These are phyloP conservation scores for Macrostomum lignano DNA, from an alignment of 1,140 invertebrate genomes.

Conservation along the genomic window DNA sequence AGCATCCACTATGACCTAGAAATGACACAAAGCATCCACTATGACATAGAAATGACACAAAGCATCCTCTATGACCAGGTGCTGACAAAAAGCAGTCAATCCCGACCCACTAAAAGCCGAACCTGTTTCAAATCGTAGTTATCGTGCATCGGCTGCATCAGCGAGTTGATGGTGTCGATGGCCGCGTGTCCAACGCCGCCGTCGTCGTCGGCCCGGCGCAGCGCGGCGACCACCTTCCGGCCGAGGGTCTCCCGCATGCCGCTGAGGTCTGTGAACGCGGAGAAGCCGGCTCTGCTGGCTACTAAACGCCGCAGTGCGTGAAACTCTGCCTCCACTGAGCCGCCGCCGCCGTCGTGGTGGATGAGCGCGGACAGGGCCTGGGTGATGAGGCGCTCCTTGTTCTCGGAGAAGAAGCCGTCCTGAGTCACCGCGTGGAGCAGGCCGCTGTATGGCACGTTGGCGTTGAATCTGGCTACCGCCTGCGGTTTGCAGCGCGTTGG, in stretches of 20 bases:
- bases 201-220: conserved; percentile 46
- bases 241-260: conserved; percentile 80
- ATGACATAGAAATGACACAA: too few species aligned
- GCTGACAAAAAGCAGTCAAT: too few species aligned
- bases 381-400: conserved; percentile 80
- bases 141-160: conserved; percentile 91
- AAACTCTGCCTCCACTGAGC: conserved; percentile 50
- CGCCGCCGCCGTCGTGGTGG: conserved; percentile 32
- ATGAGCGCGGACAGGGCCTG: conserved; percentile 45
- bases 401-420: conserved; percentile 83
- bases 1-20: too few species aligned
- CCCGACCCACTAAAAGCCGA: too few species aligned
- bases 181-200: conserved; percentile 71
- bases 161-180: conserved; percentile 75
- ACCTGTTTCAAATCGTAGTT: conserved; percentile 68
- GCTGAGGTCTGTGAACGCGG: conserved; percentile 60
- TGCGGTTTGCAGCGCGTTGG: too few species aligned
- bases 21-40: too few species aligned
- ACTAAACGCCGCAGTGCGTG: conserved; percentile 65
- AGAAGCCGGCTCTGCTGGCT: conserved; percentile 85
- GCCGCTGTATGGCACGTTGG: conserved; percentile 85
- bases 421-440: conserved; percentile 73
- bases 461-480: conserved; percentile 61
- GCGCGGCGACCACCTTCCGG: conserved; percentile 54
- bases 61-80: too few species aligned